These are phyloP conservation scores for Drosophila villosipedis DNA, from an alignment of 2,888 invertebrate species.

Conservation along the genomic window DNA sequence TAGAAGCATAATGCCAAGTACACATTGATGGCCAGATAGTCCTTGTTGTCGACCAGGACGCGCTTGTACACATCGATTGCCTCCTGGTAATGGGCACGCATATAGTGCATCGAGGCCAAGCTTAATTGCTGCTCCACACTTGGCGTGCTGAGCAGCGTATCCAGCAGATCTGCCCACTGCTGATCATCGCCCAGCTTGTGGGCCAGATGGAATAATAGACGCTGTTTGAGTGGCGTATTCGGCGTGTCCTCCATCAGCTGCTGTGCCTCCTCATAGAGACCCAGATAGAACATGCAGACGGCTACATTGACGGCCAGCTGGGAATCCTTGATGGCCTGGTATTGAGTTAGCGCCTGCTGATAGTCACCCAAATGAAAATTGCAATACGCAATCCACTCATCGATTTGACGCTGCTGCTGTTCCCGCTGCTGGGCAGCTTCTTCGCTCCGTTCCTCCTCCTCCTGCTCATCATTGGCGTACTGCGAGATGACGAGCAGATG, in stretches of 20 bases:
- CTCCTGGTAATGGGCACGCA: conserved; percentile 98
- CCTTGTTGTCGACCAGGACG: conserved; percentile 96
- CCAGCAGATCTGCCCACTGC: conserved; percentile 92
- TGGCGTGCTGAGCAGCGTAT: conserved; percentile 91
- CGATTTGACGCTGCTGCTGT: conserved; percentile 85
- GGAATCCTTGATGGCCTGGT: conserved; percentile 86
- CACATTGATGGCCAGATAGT: conserved; percentile 96
- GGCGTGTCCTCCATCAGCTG: conserved; percentile 89
- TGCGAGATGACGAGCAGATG: conserved; percentile 10
- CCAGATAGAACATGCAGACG: conserved; percentile 97
- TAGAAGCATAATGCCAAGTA: conserved; percentile 99
- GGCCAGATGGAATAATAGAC: conserved; percentile 95
- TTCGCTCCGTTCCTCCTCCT: conserved; percentile 50
- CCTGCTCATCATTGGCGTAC: conserved; percentile 72
- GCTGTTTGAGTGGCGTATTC: conserved; percentile 89
- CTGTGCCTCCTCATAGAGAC: conserved; percentile 89
- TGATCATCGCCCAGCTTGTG: conserved; percentile 97
- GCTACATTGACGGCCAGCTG: conserved; percentile 92
- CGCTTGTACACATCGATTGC: conserved; percentile 99
- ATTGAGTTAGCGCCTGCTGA: conserved; percentile 91
- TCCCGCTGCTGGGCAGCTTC: conserved; percentile 61
- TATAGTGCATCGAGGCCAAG: conserved; percentile 97
- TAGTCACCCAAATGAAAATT: conserved; percentile 98
- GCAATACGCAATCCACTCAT: conserved; percentile 97
- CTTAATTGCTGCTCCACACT: conserved; percentile 96